These are phyloP conservation scores for Leptopilina clavipes DNA, from an alignment of 1,140 invertebrate species.

Conservation along the genomic window DNA sequence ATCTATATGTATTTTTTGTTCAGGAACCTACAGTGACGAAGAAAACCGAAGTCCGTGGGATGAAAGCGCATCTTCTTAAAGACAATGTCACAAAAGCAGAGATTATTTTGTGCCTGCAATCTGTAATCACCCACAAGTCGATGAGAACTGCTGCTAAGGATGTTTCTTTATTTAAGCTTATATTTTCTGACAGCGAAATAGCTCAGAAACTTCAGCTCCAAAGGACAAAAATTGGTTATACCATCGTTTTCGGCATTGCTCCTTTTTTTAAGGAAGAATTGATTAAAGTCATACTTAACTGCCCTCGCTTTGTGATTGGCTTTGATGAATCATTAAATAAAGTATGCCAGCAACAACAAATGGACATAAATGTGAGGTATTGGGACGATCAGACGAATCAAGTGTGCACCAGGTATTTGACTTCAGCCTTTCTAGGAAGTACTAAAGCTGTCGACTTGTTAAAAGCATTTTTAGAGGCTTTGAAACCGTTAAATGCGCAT, in stretches of 20 bases:
- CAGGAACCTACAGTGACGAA: not conserved
- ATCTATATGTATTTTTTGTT: slow-evolving; percentile 4
- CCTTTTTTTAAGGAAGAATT: slow-evolving; percentile 48
- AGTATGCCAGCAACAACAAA: slow-evolving; percentile 47
- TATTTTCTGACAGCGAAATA: slow-evolving; percentile 47
- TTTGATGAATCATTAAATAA: slow-evolving; percentile 56
- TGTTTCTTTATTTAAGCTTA: slow-evolving; percentile 36
- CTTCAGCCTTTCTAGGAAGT: slow-evolving; percentile 30
- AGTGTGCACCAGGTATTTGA: slow-evolving; percentile 36
- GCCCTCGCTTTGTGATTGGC: slow-evolving; percentile 45
- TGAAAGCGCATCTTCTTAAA: not conserved
- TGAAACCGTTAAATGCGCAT: not conserved
- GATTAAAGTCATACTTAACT: slow-evolving; percentile 37
- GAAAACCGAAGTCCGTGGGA: not conserved
- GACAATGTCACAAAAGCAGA: not conserved
- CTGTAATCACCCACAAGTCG: slow-evolving; percentile 38
- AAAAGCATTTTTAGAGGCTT: not conserved
- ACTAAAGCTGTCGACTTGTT: slow-evolving; percentile 34
- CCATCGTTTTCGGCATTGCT: slow-evolving; percentile 45
- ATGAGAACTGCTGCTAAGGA: slow-evolving; percentile 38
- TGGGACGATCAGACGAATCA: slow-evolving; percentile 13
- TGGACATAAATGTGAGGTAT: slow-evolving; percentile 42
- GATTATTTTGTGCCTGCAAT: not conserved
- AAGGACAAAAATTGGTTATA: slow-evolving; percentile 49
- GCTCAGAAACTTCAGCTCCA: slow-evolving; percentile 46